Conservation (phyloP, 2,797 vertebrate species). For the Melopsittacus undulatus region DNA sequence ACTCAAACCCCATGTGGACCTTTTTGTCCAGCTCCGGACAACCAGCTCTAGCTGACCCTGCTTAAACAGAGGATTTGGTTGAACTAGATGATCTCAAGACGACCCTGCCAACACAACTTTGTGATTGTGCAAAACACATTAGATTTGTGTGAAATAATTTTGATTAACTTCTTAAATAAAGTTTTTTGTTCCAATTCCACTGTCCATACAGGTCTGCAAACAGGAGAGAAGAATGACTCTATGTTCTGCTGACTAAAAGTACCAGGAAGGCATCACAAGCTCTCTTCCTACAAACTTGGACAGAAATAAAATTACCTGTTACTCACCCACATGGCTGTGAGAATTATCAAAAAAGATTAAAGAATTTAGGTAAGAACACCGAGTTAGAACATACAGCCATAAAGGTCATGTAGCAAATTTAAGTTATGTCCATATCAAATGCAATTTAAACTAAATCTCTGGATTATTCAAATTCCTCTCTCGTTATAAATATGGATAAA, state of each 20-base stretch:
- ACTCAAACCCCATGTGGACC: not conserved
- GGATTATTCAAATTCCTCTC: not conserved
- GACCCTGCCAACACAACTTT: too few relatives aligned
- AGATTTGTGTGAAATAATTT: not conserved
- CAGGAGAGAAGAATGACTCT: not conserved
- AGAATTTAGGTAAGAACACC: not conserved
- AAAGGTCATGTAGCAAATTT: not conserved
- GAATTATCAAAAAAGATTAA: not conserved
- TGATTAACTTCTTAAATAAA: not conserved
- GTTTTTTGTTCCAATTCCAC: not conserved
- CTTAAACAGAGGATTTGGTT: fast-evolving
- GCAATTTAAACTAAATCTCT: not conserved
- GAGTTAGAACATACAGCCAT: not conserved
- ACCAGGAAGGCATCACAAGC: not conserved
- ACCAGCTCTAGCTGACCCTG: not conserved
- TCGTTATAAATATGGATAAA: not conserved
- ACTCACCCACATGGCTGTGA: not conserved
- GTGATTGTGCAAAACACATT: fast-evolving
- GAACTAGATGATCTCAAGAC: not conserved
- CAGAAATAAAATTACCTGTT: not conserved
- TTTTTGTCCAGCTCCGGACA: not conserved
- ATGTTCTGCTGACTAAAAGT: not conserved
- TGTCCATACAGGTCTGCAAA: not conserved
- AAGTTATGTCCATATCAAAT: not conserved
- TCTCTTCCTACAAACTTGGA: not conserved